Conservation (phyloP, 2,888 invertebrate genomes). For the Agrenia bidenticulata region DNA sequence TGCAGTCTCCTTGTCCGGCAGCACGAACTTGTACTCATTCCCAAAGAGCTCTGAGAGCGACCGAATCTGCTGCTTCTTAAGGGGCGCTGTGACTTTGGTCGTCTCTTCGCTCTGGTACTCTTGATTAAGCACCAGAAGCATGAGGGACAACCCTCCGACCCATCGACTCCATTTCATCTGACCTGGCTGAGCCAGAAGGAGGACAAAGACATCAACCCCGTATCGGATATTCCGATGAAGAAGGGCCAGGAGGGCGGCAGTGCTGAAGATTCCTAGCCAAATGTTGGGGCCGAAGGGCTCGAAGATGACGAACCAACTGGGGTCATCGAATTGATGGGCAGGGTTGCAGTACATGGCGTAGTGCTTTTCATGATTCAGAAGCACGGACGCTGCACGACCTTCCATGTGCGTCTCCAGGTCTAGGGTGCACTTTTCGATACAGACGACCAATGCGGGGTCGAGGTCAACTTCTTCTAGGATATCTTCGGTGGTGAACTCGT, state of each 20-base stretch:
- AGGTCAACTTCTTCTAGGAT: not conserved
- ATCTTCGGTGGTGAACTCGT: not conserved
- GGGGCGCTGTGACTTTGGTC: slow-evolving; percentile 9
- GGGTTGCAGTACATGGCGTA: slow-evolving; percentile 9
- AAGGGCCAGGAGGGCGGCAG: not conserved
- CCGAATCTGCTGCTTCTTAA: not conserved
- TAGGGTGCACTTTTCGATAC: not conserved
- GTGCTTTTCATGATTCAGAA: not conserved
- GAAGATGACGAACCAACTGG: slow-evolving; percentile 11
- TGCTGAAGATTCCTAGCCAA: not conserved
- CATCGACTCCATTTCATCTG: not conserved
- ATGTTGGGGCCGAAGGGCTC: not conserved
- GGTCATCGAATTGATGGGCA: not conserved
- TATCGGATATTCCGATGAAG: not conserved
- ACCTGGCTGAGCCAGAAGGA: not conserved
- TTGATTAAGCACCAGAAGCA: not conserved
- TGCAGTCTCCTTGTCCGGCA: not conserved
- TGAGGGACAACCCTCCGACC: not conserved
- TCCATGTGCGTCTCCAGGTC: not conserved
- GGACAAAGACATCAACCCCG: not conserved
- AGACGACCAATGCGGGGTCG: slow-evolving; percentile 3
- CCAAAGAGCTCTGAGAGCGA: not conserved
- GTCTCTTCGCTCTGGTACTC: not conserved
- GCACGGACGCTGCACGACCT: not conserved
- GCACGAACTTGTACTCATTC: not conserved